Conservation (phyloP, 2,888 invertebrate genomes). For the Lysandra coridon region DNA sequence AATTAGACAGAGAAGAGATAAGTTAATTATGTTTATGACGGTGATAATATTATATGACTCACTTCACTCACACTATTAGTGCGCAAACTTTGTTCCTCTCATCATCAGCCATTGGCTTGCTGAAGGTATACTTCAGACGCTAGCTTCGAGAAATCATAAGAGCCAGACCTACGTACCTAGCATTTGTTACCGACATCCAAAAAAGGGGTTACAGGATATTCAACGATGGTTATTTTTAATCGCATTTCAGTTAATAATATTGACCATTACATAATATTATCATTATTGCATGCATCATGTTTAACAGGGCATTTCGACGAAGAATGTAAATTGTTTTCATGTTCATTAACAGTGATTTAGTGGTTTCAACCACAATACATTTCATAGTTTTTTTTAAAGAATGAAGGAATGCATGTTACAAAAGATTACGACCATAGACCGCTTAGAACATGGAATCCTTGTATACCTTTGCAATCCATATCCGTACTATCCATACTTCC, state of each 20-base stretch:
- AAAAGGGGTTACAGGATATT: neutral
- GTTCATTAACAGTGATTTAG: neutral
- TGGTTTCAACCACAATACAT: neutral
- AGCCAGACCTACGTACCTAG: too few relatives aligned
- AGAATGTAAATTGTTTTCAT: neutral
- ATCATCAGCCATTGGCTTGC: neutral
- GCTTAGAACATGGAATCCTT: too few relatives aligned
- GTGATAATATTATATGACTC: neutral
- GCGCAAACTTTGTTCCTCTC: neutral
- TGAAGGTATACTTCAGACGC: too few relatives aligned
- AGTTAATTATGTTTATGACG: neutral
- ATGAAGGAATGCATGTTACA: too few relatives aligned
- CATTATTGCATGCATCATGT: neutral
- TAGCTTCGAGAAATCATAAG: too few relatives aligned
- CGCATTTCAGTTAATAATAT: too few relatives aligned
- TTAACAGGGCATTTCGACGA: neutral
- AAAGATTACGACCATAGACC: too few relatives aligned
- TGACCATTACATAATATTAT: neutral
- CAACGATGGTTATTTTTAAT: neutral
- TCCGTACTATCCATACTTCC: too few relatives aligned
- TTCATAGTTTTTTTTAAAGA: too few relatives aligned
- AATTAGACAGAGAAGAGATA: neutral
- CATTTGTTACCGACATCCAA: too few relatives aligned
- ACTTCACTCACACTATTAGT: neutral
- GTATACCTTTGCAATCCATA: too few relatives aligned